These are phyloP conservation scores for Oryzias melastigma DNA, from an alignment of 2,113 vertebrate genomes.

Conservation along the genomic window DNA sequence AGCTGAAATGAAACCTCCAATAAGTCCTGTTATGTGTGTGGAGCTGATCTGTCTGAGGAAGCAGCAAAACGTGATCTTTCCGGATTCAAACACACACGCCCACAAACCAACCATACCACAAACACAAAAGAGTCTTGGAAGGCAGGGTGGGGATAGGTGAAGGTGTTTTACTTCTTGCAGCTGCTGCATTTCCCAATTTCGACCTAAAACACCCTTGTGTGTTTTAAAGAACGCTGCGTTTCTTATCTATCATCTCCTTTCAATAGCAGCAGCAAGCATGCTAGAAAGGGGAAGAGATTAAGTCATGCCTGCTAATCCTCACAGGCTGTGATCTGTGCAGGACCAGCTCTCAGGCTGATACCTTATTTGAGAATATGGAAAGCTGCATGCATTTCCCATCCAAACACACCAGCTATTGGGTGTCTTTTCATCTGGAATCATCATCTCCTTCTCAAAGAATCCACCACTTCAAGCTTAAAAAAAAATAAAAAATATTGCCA, in stretches of 20 bases:
- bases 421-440: conserved; percentile 55
- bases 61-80: conserved; percentile 7
- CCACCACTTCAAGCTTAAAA: conserved; percentile 31
- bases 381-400: conserved; percentile 31
- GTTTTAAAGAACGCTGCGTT: conserved; percentile 10
- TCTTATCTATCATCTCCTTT: conserved; percentile 48
- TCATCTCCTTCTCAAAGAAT: conserved; percentile 46
- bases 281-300: conserved; percentile 70
- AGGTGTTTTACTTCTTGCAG: conserved; percentile 27
- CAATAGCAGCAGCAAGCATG: conserved; percentile 50
- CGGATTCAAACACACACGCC: conserved; percentile 17
- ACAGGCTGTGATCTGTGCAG: conserved; percentile 67
- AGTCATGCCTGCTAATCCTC: conserved; percentile 73
- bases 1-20: no score
- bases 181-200: not conserved
- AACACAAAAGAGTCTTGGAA: conserved; percentile 19
- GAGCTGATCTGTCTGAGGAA: not conserved
- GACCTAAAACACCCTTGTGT: not conserved
- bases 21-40: no score
- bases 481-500: no score
- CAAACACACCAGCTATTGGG: conserved; percentile 40
- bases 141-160: conserved; percentile 7
- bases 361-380: conserved; percentile 38
- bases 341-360: conserved; percentile 42
- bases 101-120: not conserved